Base-by-base conservation (phyloP, 1,140 invertebrate genomes). In the Drosophila setifemur region DNA sequence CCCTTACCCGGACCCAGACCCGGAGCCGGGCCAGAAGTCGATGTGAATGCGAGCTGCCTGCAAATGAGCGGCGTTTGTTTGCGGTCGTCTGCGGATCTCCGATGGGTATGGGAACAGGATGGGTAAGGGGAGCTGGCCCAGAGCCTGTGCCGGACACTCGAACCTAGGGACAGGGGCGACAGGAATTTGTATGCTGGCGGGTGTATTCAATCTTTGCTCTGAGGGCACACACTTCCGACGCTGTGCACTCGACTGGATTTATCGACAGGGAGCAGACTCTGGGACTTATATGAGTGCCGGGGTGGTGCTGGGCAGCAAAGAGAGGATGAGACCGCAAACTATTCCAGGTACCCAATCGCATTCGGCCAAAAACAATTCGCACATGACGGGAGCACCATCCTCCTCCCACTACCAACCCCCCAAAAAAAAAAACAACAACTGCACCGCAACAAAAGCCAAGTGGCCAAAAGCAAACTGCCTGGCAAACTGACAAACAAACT, bases 311-410 rank as follows among this genome's bases (percentile, higher is more conserved):
- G 50, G 6, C 23, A 7, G 40, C 8, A 12, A 4, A 9, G 16
- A 4, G 4, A 49, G 3, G 4, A 49, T 5, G 21, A 21, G 39
- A 28, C 63, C 63, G 28, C 52, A 70, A 70, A 60, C 67, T 70
- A 70, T 70, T 57, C 19, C 67, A 70, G 67, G 67, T 70, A 48
- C 53, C 67, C 58, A 70, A 70, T 60, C 52, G 67, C 53, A 49
- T 70, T 49, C 66, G 37, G 29, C 39, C 63, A 69, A 69, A 69
- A 70, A 70, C 67, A 70, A 70, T 70, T 70, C 45, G 23, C 67
- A 37, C 44, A 70, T 43, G 50, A 48, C 42, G 49, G 28, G 50
- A n/a, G n/a, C n/a, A n/a, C n/a, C n/a, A n/a, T n/a, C 25, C 39
- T 21, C 14, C 25, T 9, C 45, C 29, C 11, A 18, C 14, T 35